These are phyloP conservation scores for Globia sparganii DNA, from an alignment of 2,888 invertebrate species.

Conservation along the genomic window DNA sequence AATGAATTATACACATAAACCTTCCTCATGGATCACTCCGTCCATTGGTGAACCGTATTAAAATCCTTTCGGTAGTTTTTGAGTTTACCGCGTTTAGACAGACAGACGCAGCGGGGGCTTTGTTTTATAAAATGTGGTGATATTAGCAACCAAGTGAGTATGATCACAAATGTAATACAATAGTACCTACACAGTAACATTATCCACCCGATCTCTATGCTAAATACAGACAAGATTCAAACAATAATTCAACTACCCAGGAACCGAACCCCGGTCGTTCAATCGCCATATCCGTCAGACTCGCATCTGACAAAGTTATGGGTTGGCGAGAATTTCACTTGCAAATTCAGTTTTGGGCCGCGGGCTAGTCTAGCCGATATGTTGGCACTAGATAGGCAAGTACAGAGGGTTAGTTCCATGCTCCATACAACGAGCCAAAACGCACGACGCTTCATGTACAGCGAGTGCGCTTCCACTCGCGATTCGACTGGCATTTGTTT, in stretches of 20 bases:
- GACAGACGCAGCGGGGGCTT: neutral
- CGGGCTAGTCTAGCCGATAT: constrained; percentile 49
- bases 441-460: neutral
- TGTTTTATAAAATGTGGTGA: neutral
- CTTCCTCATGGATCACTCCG: neutral
- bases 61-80: neutral
- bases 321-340: constrained; percentile 64
- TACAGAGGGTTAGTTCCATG: constrained; percentile 4
- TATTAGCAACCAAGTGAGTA: neutral
- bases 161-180: neutral
- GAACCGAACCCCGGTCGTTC: constrained; percentile 38
- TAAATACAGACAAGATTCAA: constrained; percentile 38
- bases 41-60: neutral
- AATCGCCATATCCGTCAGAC: constrained; percentile 44
- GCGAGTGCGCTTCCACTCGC: neutral
- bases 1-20: neutral
- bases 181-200: neutral
- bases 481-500: neutral
- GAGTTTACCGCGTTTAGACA: neutral
- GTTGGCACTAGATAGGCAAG: neutral
- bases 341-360: constrained; percentile 66
- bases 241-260: constrained; percentile 44
- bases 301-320: constrained; percentile 62
- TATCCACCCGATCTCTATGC: constrained; percentile 9
- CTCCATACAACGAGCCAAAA: neutral